Base-by-base conservation (phyloP, 2,797 vertebrate genomes). In the Rhinophrynus dorsalis region DNA sequence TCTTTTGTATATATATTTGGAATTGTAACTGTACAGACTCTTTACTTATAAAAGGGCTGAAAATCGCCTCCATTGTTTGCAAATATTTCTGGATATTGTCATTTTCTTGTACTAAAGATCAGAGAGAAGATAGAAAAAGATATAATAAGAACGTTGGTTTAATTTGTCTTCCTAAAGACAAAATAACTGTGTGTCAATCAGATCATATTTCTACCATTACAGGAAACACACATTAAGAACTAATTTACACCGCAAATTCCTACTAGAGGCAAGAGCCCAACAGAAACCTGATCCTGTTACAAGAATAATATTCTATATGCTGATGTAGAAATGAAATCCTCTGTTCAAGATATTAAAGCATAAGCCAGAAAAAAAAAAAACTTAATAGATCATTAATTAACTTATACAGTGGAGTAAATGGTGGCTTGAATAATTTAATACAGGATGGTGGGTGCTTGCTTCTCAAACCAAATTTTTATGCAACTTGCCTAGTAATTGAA, bases 401-500 rank as follows among this genome's bases (percentile, higher is more conserved):
- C 62, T 78, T 74, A 73, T 73, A 60, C 0, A 3, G 0, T 42
- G 61, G 0, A 77, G 75, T 65, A 75, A 78, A 74, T 50, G 10
- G 45, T 45, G 37, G 12, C 12, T 24, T 1, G 0, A 76, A 78
- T 68, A 73, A 65, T 44, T 81, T 68, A 74, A 66, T 76, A 76
- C 69, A 74, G 71, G 63, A 50, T 38, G 66, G 75, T 79, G 45
- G 51, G 75, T 70, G 63, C 58, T 71, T 0, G 1, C 12, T 54
- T 37, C 26, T 52, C 55, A 75, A 75, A 76, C 66, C 29, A 60
- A 52, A 52, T 51, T 57, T 68, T 50, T 67, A 2, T 5, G 2
- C 67, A 68, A 61, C 65, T 78, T 78, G 75, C 70, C 75, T 17
- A 66, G 26, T 40, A 65, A 76, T 77, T 64, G 77, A 83, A 79